These are phyloP conservation scores for Cricetomys ansorgei DNA, from an alignment of 2,113 vertebrate genomes.

Conservation along the genomic window DNA sequence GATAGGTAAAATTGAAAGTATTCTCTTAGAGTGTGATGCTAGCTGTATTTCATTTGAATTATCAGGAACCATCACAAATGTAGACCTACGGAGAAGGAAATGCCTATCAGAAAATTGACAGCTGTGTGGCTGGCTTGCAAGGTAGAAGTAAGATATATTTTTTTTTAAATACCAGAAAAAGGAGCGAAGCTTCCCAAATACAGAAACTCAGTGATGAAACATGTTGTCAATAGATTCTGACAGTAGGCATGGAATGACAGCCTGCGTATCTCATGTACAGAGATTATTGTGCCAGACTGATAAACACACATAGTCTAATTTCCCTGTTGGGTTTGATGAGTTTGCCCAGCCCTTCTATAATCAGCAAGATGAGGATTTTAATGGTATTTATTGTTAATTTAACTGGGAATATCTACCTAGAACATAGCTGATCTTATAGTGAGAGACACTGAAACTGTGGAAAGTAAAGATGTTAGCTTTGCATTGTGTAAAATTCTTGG, in stretches of 20 bases:
- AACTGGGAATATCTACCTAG: neutral
- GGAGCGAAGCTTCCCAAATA: constrained; percentile 57
- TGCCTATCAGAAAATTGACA: constrained; percentile 82
- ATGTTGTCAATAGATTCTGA: constrained; percentile 84
- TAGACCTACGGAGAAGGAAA: constrained; percentile 67
- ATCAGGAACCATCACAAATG: constrained; percentile 73
- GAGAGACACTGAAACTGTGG: neutral
- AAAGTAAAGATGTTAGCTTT: constrained; percentile 6
- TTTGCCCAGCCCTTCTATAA: constrained; percentile 58
- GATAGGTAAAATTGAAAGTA: constrained; percentile 67
- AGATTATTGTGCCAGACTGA: constrained; percentile 73
- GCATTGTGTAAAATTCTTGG: neutral
- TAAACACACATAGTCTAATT: constrained; percentile 77
- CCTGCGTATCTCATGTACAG: constrained; percentile 79
- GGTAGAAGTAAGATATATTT: constrained; percentile 74
- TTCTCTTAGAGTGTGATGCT: constrained; percentile 64
- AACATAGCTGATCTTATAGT: neutral
- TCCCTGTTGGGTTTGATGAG: constrained; percentile 82
- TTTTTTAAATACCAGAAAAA: constrained; percentile 71
- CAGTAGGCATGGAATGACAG: constrained; percentile 81
- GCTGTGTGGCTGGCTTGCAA: constrained; percentile 82
- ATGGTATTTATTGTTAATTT: constrained; percentile 40
- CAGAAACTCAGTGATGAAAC: constrained; percentile 86
- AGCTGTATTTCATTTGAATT: constrained; percentile 75
- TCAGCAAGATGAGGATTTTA: constrained; percentile 53